A percentile compares a stretch with the other conserved stretches of the same genome.
These are phyloP conservation scores for Armadillidium nasatum DNA, from an alignment of 1,140 invertebrate species.

Conservation along the genomic window DNA sequence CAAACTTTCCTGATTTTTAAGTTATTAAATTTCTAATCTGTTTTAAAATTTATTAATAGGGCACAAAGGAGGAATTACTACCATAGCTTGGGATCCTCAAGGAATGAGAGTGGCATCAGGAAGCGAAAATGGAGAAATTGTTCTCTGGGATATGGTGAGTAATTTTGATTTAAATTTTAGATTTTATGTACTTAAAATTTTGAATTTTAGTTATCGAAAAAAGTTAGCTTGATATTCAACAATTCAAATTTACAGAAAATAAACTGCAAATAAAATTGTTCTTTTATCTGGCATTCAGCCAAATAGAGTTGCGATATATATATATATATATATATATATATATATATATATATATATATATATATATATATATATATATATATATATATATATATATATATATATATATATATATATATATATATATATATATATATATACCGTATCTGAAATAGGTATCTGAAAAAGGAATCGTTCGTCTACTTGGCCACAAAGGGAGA, in stretches of 20 bases:
- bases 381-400: neutral
- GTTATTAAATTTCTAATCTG: too few relatives aligned
- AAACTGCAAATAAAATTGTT: neutral
- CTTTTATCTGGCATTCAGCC: neutral
- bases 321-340: neutral
- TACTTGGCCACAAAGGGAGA: conserved; percentile 86
- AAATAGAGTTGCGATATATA: neutral
- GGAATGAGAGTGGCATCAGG: conserved; percentile 43
- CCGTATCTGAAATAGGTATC: conserved; percentile 35
- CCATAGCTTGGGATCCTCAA: conserved; percentile 44
- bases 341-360: neutral
- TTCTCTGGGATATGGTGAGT: conserved; percentile 90
- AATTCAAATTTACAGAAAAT: neutral
- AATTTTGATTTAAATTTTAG: conserved; percentile 71
- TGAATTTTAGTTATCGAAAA: neutral
- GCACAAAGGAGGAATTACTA: conserved; percentile 32
- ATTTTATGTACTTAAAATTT: neutral
- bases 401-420: neutral
- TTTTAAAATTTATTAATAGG: neutral
- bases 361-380: neutral
- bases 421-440: neutral
- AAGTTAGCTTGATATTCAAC: neutral
- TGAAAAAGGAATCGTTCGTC: conserved; percentile 52
- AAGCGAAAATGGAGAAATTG: conserved; percentile 79
- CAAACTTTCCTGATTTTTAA: too few relatives aligned